Evolutionary conservation across 2,113 vertebrate species (phyloP).

Genomic region (Osmerus mordax): DNA sequence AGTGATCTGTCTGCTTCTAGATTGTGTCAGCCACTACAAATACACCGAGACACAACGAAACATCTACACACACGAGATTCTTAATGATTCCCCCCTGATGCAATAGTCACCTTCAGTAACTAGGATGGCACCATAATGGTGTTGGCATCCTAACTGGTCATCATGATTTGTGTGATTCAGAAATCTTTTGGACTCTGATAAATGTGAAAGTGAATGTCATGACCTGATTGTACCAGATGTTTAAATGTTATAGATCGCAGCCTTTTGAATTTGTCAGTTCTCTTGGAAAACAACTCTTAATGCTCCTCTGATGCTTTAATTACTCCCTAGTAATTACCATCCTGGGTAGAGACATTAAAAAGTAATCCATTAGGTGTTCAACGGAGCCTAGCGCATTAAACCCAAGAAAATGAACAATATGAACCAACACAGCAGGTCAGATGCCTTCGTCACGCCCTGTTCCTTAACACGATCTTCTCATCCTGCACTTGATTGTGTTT

Average conservation of each 20-base stretch:
- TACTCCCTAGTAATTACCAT: constrained; percentile 9
- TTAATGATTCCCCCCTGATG: no score
- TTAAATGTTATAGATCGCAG: constrained; percentile 2
- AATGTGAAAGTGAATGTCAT: neutral
- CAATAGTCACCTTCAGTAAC: no score
- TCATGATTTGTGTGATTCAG: neutral
- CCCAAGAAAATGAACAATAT: neutral
- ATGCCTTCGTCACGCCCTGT: no score
- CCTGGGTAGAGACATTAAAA: constrained; percentile 18
- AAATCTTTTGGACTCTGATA: neutral
- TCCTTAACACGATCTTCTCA: no score
- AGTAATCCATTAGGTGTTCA: constrained; percentile 2
- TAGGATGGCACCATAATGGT: no score
- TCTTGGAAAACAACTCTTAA: constrained; percentile 1
- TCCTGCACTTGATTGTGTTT: no score
- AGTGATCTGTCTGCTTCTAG: neutral
- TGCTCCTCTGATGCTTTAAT: constrained; percentile 6
- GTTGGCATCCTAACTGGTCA: no score
- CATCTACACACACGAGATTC: neutral
- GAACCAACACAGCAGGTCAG: neutral
- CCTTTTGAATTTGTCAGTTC: neutral
- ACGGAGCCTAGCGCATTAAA: neutral
- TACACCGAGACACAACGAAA: neutral
- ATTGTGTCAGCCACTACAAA: neutral
- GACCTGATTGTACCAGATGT: neutral